Conservation (phyloP, 2,113 vertebrate species). For the Thinocorus orbignyianus region DNA sequence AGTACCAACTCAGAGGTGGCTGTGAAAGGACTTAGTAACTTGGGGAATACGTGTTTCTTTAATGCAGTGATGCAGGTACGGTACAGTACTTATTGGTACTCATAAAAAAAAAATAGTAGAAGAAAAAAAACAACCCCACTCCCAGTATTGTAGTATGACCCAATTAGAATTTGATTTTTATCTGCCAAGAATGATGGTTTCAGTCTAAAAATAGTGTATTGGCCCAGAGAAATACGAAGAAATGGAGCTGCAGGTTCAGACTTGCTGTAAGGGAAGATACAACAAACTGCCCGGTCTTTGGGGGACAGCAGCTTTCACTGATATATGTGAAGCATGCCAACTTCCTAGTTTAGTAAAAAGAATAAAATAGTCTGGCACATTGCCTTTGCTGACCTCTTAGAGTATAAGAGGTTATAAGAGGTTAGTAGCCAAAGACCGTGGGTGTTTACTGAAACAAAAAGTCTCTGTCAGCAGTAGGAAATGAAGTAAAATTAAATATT, state of each 20-base stretch:
- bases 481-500: background rate
- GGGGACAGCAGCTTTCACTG: background rate
- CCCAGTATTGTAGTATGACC: background rate
- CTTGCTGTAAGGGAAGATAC: background rate
- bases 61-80: constrained; percentile 95
- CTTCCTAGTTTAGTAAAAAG: background rate
- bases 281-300: background rate
- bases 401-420: background rate
- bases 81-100: background rate
- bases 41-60: constrained; percentile 98
- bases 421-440: background rate
- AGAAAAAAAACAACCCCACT: background rate
- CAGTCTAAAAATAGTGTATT: constrained; percentile 23
- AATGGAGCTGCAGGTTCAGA: constrained; percentile 14
- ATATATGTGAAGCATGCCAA: background rate
- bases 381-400: background rate
- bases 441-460: background rate
- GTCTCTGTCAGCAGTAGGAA: background rate
- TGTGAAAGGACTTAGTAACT: constrained; percentile 93
- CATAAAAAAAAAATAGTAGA: background rate
- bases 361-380: background rate
- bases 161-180: background rate
- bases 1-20: constrained; percentile 57
- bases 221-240: background rate
- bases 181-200: background rate